Evolutionary conservation across 23 tunicate genomes (phyloP), one percentile per base, ranked within the genome.

Genomic region (Diplosoma virens): DNA sequence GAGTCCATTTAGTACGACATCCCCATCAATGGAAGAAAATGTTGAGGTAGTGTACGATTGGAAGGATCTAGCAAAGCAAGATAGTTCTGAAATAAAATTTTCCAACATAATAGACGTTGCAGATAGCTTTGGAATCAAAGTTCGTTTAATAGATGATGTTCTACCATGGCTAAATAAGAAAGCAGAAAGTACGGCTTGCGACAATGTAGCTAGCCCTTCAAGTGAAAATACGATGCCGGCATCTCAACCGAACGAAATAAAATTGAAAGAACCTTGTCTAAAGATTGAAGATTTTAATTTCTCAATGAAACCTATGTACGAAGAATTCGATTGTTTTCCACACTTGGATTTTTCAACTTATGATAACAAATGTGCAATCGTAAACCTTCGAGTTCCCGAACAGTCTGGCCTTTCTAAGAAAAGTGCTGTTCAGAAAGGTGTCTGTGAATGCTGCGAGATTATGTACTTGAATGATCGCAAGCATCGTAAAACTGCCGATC

Each of bases 381-480:
- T 80, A 1, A 80, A 80, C n/a, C n/a, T 17, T 5, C 48, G n/a
- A n/a, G n/a, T n/a, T n/a, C n/a, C n/a, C n/a, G n/a, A n/a, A n/a
- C n/a, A n/a, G n/a, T n/a, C n/a, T n/a, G n/a, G n/a, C n/a, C n/a
- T n/a, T n/a, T n/a, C n/a, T n/a, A 80, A 80, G 33, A 80, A 80
- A 34, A 33, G 18, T 0, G 45, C 33, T 30, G 67, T 54, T 5
- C 47, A 80, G 31, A 79, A 79, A 79, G 84, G 84, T 14, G 68
- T 80, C 68, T 80, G 84, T 55, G 84, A 80, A 33, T 80, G 84
- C 55, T 80, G 84, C 54, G 77, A 80, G 56, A 33, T 67, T 54
- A 67, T 77, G 0, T 80, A 80, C 29, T 37, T 80, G 3, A 80
- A 33, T 67, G 84, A 80, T 21, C 17, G 48, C 32, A 80, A 80